Base-by-base conservation (phyloP, 2,113 vertebrate species). In the Barnardius zonarius region DNA sequence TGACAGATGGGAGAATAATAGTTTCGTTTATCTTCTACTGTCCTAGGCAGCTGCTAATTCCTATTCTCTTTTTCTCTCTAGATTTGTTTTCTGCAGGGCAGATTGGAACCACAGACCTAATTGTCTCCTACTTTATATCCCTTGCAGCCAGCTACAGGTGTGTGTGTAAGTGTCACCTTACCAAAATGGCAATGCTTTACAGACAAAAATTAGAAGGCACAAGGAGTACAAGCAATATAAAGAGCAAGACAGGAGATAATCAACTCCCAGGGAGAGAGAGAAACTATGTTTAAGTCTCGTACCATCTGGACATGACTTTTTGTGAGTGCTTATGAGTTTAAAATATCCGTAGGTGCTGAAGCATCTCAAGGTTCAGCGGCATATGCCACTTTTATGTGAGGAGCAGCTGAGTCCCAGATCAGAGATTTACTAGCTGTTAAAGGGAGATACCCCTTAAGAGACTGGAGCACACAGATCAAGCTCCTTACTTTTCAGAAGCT, bases 271-370 rank as follows among this genome's bases (percentile, higher is more conserved):
- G 35, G 89, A 91, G 80, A 81, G 30, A 68, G 5, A 84, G 61
- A 57, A 83, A 64, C 51, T 68, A 48, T 68, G 76, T 82, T 81
- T 75, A 84, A 93, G 66, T 27, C 80, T 90, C 82, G 10, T 19
- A 46, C 93, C 95, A 97, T 90, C 88, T 96, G 95, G 88, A 82
- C 57, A 37, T 0, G 20, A 88, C 66, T 90, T 75, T 63, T 88
- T 73, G 61, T 64, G 57, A 86, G n/a, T 83, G 87, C 59, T 92
- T 67, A 54, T 30, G 84, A 37, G 88, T 92, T 93, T 91, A 94
- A 96, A 93, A 94, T 92, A 89, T 66, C 84, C 85, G 54, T 92
- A 96, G 86, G 85, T 95, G 93, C 90, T 75, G 92, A 95, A 90
- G 80, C 88, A 90, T 88, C 51, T 75, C 55, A 96, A 93, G 64